Conservation (phyloP, 2,113 vertebrate genomes). For the Malurus elegans region DNA sequence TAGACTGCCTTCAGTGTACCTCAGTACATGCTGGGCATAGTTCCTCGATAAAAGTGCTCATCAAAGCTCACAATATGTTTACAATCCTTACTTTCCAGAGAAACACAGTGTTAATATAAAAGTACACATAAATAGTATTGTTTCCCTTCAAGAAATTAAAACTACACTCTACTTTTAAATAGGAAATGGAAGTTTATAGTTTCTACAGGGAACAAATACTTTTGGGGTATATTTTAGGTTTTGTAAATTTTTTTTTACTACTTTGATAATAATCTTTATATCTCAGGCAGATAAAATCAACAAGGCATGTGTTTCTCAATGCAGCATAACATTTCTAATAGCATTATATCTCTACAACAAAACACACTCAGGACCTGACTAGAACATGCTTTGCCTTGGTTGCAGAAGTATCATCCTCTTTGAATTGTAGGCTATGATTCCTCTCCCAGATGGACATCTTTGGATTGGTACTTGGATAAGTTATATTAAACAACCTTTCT, state of each 20-base stretch:
- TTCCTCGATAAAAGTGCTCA: not conserved
- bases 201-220: accelerated
- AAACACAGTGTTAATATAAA: not conserved
- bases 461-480: accelerated
- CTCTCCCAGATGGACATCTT: not conserved
- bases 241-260: not conserved
- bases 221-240: not conserved
- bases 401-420: not conserved
- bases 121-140: not conserved
- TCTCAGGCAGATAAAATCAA: not conserved
- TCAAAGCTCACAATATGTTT: not conserved
- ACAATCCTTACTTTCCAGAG: not conserved
- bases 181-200: not conserved
- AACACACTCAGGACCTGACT: not conserved
- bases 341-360: not conserved
- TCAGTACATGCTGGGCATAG: not conserved
- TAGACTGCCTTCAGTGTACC: not conserved
- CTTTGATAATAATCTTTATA: not conserved
- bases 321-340: not conserved
- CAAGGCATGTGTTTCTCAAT: not conserved
- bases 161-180: not conserved
- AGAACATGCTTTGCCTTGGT: not conserved
- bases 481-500: not conserved
- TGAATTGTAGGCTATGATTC: accelerated
- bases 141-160: not conserved